Conservation (phyloP, 2,888 invertebrate species). For the Icerya purchasi region DNA sequence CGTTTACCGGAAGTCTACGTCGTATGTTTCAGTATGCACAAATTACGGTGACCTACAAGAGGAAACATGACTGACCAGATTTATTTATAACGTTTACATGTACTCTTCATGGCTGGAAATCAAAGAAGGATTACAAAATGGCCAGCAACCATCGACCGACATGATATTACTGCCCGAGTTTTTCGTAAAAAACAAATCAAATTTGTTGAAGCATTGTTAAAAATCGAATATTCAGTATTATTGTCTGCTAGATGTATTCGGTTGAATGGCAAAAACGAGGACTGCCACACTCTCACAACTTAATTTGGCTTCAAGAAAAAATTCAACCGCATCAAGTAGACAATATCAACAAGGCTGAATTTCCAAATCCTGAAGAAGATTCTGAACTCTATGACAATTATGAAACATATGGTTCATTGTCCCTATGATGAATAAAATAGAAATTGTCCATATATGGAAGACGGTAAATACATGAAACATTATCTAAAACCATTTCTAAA, state of each 20-base stretch:
- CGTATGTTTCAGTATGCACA: slow-evolving; percentile 22
- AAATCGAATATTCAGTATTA: background rate
- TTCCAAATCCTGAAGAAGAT: too few relatives aligned
- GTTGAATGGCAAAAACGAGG: slow-evolving; percentile 8
- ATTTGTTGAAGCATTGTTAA: background rate
- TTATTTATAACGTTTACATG: slow-evolving; percentile 21
- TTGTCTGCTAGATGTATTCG: background rate
- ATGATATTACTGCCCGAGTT: slow-evolving; percentile 6
- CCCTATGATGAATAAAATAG: too few relatives aligned
- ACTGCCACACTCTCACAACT: slow-evolving; percentile 4
- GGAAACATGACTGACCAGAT: slow-evolving; percentile 20
- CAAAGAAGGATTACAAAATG: slow-evolving; percentile 12
- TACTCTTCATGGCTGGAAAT: slow-evolving; percentile 22
- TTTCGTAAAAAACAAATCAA: background rate
- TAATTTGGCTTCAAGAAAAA: too few relatives aligned
- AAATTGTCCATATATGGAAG: too few relatives aligned
- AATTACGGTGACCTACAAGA: slow-evolving; percentile 23
- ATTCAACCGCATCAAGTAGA: too few relatives aligned
- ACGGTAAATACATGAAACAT: too few relatives aligned
- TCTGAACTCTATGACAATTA: too few relatives aligned
- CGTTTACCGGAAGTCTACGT: slow-evolving; percentile 21
- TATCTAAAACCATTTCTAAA: too few relatives aligned
- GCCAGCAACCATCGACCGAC: slow-evolving; percentile 11
- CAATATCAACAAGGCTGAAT: too few relatives aligned
- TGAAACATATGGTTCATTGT: too few relatives aligned